phyloP scores from a whole-genome alignment of 2,113 vertebrate species.

The Varanus salvator region DNA sequence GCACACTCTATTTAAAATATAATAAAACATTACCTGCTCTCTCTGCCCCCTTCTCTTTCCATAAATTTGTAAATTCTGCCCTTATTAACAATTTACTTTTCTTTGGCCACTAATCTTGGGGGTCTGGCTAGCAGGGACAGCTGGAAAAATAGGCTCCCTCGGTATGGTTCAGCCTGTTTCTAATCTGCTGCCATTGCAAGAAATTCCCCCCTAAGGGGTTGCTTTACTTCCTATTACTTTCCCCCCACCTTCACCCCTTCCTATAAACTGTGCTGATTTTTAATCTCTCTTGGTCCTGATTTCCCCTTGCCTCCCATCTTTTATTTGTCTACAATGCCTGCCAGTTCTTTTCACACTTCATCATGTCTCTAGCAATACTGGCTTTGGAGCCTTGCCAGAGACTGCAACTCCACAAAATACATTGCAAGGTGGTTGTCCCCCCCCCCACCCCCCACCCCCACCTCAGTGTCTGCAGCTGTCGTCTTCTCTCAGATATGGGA shows the following conservation, averaged over 20 bases:
- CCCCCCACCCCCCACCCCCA: background rate
- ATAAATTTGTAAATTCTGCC: constrained; percentile 54
- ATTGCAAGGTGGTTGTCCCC: constrained; percentile 73
- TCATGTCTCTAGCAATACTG: constrained; percentile 78
- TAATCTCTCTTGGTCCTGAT: constrained; percentile 74
- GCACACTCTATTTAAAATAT: background rate
- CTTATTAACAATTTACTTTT: constrained; percentile 64
- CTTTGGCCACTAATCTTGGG: constrained; percentile 64
- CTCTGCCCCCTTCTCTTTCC: constrained; percentile 8
- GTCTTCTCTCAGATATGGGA: constrained; percentile 65
- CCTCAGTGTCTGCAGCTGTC: constrained; percentile 72
- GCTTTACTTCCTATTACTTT: constrained; percentile 80
- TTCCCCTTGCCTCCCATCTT: constrained; percentile 74
- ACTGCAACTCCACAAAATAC: constrained; percentile 74
- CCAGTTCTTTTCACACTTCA: constrained; percentile 83
- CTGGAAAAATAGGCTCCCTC: constrained; percentile 79
- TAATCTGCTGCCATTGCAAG: constrained; percentile 74
- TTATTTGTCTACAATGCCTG: constrained; percentile 77
- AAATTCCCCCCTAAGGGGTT: constrained; percentile 59
- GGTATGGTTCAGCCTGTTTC: constrained; percentile 74
- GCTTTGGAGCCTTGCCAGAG: constrained; percentile 71
- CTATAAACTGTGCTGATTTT: constrained; percentile 78
- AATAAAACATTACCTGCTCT: too few relatives aligned
- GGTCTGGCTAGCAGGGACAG: constrained; percentile 69
- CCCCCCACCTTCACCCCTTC: constrained; percentile 59